Evolutionary conservation across 2,888 invertebrate species (phyloP), one percentile per base, ranked within the genome.

Genomic region (Anodontia alba): DNA sequence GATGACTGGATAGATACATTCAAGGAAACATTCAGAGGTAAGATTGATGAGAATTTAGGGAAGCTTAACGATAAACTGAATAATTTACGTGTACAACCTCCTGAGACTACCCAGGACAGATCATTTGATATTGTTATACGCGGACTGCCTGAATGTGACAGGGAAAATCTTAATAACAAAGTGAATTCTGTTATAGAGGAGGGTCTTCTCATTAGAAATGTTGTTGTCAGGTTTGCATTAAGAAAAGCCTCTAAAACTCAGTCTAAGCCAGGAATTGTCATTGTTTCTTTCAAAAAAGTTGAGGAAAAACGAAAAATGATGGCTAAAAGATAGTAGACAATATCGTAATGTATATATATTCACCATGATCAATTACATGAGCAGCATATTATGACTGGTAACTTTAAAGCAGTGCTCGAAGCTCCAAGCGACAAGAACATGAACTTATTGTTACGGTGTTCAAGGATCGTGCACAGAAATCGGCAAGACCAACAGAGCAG

Each of bases 11-110:
- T 76, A 15, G 57, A 70, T 23, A 20, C 70, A 15, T 67, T 76
- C 29, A 54, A 70, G 42, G 76, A 69, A 17, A 67, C 49, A 10
- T 42, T 76, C 23, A 76, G 51, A 51, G 69, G 20, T 31, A 70
- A 76, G n/a, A 51, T 76, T 54, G 43, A 46, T 29, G 57, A 67
- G 17, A 70, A 76, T 8, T 8, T 76, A 33, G 57, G 38, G 5
- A 43, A 67, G 26, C 20, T 76, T 17, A 76, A 54, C 23, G 38
- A 46, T 29, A 75, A 75, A 42, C 42, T 75, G 15, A 67, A 26
- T 8, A 51, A 51, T n/a, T 15, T 51, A 7, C 23, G 17, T 57
- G 20, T 49, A 20, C 49, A 20, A 20, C 26, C 29, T 7, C 29
- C 57, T 57, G 57, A 29, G 3, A 23, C 26, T 29, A 7, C 29